phyloP scores from a whole-genome alignment of 2,888 invertebrate species.

The Coenonympha glycerion region DNA sequence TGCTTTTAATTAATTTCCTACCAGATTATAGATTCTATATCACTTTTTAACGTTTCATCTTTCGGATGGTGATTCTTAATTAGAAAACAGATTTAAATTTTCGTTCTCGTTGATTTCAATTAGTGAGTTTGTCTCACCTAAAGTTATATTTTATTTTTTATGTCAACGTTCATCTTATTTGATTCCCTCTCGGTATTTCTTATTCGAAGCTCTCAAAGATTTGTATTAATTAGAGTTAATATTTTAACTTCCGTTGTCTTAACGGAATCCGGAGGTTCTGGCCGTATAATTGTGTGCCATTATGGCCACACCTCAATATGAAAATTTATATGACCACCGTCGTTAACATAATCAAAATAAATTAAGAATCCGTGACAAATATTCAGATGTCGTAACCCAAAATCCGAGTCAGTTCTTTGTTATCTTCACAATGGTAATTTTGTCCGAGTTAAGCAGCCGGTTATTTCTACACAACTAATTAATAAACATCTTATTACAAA shows the following conservation, averaged over 20 bases:
- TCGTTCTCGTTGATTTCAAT: conserved; percentile 28
- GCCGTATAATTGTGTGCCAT: conserved; percentile 2
- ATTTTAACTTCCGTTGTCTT: conserved; percentile 1
- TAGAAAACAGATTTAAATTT: conserved; percentile 30
- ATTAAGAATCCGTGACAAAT: conserved; percentile 31
- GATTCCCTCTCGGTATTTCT: neutral
- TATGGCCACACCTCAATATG: conserved; percentile 27
- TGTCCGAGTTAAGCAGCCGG: conserved; percentile 49
- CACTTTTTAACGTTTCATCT: conserved; percentile 43
- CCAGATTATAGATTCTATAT: conserved; percentile 54
- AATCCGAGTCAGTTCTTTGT: conserved; percentile 53
- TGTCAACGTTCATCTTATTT: neutral
- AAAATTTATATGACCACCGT: conserved; percentile 28
- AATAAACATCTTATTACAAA: conserved; percentile 64
- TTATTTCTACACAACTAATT: conserved; percentile 65
- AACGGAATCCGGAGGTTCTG: neutral
- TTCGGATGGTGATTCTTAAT: conserved; percentile 30
- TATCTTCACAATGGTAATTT: conserved; percentile 50
- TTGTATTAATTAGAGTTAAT: conserved; percentile 1
- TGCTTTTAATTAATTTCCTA: conserved; percentile 70
- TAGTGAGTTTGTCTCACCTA: conserved; percentile 25
- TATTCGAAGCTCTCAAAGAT: neutral
- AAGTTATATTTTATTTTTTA: neutral
- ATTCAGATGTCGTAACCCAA: conserved; percentile 35
- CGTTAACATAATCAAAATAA: conserved; percentile 29